Base-by-base conservation (phyloP, 1,140 invertebrate species). In the Papilio polyxenes region DNA sequence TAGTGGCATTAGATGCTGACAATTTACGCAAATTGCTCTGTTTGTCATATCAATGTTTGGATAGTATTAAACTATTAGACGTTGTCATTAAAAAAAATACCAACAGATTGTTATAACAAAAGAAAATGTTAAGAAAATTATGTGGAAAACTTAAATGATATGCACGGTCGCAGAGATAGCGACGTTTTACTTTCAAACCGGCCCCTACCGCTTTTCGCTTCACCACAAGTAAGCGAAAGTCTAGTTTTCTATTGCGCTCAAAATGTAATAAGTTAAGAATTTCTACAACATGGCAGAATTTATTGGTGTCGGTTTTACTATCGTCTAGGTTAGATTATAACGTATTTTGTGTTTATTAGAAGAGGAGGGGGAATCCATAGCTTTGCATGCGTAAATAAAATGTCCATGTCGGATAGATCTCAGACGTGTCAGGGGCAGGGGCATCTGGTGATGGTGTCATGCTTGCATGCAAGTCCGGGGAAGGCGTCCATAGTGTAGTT, bases 331-430 rank as follows among this genome's bases (percentile, higher is more conserved):
- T 37, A 72, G 4, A 7, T 37, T 72, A 72, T 31, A 37, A 4
- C 15, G 15, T 17, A 72, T 72, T 72, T 37, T 69, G 3, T 65
- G 5, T 23, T 75, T 48, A 51, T n/a, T 23, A 51, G 48, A 48
- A 20, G 9, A 53, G 49, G 20, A 31, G 17, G 5, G 4, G 49
- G 49, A 6, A 77, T 51, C 23, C 15, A 10, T 69, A 80, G 78
- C 78, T 80, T 80, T 80, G 78, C 78, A 80, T 80, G 78, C 59
- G 78, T 80, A 80, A 49, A 40, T 80, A 17, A 40, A 80, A 69
- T 65, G 56, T 80, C 13, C 31, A 62, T 49, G n/a, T 80, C 31
- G 15, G 48, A 20, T 53, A 51, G 44, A 31, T 31, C 31, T 44
- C 20, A 49, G 11, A 31, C 13, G 20, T 31, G 31, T 23, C n/a